Conservation (phyloP, 2,113 vertebrate genomes). For the Anolis carolinensis region DNA sequence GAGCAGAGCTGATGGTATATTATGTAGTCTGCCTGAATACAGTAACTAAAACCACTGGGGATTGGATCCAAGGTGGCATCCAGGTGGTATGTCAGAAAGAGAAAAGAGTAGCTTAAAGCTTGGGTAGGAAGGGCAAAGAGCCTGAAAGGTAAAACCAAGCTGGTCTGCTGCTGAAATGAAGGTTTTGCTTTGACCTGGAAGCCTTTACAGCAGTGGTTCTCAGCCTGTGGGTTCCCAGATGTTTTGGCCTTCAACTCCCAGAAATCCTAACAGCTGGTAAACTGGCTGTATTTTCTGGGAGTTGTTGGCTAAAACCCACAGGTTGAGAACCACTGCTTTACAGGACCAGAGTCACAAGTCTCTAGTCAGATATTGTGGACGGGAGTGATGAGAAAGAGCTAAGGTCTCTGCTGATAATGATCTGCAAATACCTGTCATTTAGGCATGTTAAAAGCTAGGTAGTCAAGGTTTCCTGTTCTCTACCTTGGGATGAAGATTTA, state of each 20-base stretch:
- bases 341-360: not conserved
- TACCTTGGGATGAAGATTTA: not conserved
- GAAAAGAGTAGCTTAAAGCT: not conserved
- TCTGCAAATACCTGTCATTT: not conserved
- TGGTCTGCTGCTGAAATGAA: not conserved
- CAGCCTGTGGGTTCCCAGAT: no score
- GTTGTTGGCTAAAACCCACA: no score
- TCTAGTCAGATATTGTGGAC: not conserved
- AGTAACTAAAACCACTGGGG: not conserved
- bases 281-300: no score
- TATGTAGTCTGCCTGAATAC: not conserved
- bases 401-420: not conserved
- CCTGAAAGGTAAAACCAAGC: not conserved
- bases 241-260: no score
- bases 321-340: no score
- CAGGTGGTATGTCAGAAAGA: not conserved
- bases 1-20: not conserved
- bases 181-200: not conserved
- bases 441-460: not conserved
- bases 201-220: not conserved
- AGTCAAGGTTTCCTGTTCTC: not conserved
- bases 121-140: not conserved
- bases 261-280: no score
- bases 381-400: not conserved
- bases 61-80: not conserved